A percentile compares a stretch with the other conserved stretches of the same genome.
These are phyloP conservation scores for Heteropelma amictum DNA, from an alignment of 2,888 invertebrate species.

Conservation along the genomic window DNA sequence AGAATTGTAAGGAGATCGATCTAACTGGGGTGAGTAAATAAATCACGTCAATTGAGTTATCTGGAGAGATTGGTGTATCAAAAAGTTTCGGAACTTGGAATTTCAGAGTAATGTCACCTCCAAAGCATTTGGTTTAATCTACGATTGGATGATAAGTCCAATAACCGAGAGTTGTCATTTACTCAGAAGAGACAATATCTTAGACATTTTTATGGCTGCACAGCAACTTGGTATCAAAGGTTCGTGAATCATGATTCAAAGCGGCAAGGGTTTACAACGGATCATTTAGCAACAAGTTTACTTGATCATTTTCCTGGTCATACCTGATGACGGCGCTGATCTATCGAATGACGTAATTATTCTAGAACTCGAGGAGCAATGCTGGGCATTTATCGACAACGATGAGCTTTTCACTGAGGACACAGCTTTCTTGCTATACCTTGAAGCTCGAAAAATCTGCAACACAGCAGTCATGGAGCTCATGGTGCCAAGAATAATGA, in stretches of 20 bases:
- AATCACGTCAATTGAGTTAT: background rate
- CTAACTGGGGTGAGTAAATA: conserved; percentile 68
- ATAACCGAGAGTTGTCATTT: conserved; percentile 83
- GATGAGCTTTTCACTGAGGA: conserved; percentile 86
- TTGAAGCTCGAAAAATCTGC: conserved; percentile 81
- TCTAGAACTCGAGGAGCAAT: conserved; percentile 86
- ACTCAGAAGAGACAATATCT: conserved; percentile 84
- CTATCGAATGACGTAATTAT: no score
- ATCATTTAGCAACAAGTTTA: background rate
- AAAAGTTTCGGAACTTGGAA: conserved; percentile 43
- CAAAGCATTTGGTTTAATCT: conserved; percentile 84
- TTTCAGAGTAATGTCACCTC: conserved; percentile 76
- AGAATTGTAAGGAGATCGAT: conserved; percentile 72
- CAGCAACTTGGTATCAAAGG: conserved; percentile 86
- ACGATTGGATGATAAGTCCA: conserved; percentile 89
- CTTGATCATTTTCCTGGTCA: background rate
- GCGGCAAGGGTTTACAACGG: no score
- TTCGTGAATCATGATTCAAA: no score
- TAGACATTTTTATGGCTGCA: conserved; percentile 86
- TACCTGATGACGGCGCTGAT: no score
- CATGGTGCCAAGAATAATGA: conserved; percentile 87
- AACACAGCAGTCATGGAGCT: conserved; percentile 84
- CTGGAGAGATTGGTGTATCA: background rate
- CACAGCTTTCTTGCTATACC: conserved; percentile 85
- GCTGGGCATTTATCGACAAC: conserved; percentile 87